These are phyloP conservation scores for Spialia ferax DNA, from an alignment of 2,888 invertebrate genomes.

Conservation along the genomic window DNA sequence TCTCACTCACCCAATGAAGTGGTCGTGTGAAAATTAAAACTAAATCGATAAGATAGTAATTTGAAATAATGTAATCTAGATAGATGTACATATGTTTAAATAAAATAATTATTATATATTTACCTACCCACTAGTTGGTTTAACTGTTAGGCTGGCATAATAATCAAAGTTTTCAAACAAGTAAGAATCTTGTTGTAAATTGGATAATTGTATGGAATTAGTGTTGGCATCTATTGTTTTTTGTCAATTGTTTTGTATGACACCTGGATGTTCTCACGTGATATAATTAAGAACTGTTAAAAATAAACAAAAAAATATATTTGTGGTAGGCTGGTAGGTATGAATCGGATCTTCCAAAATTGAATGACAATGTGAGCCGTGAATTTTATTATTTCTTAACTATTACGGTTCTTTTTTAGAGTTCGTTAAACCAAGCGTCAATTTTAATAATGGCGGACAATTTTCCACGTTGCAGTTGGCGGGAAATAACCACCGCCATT, in stretches of 20 bases:
- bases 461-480: constrained; percentile 27
- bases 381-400: too few species aligned
- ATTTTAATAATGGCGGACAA: constrained; percentile 34
- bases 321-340: background rate
- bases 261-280: constrained; percentile 5
- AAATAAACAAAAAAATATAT: background rate
- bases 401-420: background rate
- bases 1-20: too few species aligned
- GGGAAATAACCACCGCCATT: constrained; percentile 27
- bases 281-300: background rate
- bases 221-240: constrained; percentile 39
- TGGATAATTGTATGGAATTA: constrained; percentile 59
- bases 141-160: constrained; percentile 5
- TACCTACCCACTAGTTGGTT: background rate
- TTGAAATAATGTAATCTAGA: too few species aligned
- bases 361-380: too few species aligned
- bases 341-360: too few species aligned
- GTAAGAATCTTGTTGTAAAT: constrained; percentile 57
- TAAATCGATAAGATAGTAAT: too few species aligned
- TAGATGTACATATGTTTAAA: too few species aligned
- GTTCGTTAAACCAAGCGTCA: constrained; percentile 14
- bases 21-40: too few species aligned
- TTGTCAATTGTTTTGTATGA: constrained; percentile 5
- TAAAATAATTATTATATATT: too few species aligned
- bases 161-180: background rate